Percentiles rank a stretch among this genome's conserved stretches.
These are phyloP conservation scores for Leptinotarsa haldemani DNA, from an alignment of 2,888 invertebrate species.

Conservation along the genomic window DNA sequence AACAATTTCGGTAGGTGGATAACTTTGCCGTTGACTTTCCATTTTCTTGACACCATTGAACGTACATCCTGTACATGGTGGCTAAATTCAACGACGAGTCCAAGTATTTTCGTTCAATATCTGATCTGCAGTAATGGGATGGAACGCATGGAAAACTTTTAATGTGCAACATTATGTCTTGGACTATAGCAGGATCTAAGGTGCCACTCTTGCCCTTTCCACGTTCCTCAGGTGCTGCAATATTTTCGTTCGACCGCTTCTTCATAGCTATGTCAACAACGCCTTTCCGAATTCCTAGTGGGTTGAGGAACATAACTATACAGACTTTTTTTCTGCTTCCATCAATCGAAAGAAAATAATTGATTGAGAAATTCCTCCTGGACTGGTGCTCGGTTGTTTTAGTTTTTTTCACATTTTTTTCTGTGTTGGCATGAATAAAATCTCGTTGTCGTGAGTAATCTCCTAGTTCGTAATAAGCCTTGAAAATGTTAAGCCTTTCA, in stretches of 20 bases:
- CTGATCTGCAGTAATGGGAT: conserved; percentile 33
- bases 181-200: conserved; percentile 7
- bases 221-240: conserved; percentile 23
- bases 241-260: conserved; percentile 36
- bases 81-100: conserved; percentile 21
- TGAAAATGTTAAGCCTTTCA: not conserved
- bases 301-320: conserved; percentile 41
- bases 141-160: conserved; percentile 34
- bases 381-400: not conserved
- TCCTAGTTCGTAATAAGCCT: not conserved
- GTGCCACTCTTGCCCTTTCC: conserved; percentile 25
- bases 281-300: conserved; percentile 35
- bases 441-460: not conserved
- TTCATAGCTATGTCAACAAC: conserved; percentile 16
- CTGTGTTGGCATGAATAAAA: not conserved
- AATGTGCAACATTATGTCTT: conserved; percentile 31
- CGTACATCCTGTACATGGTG: conserved; percentile 25
- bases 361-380: conserved; percentile 1
- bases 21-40: conserved; percentile 5
- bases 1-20: conserved; percentile 24
- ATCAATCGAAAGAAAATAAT: conserved; percentile 4
- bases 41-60: conserved; percentile 19
- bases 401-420: not conserved
- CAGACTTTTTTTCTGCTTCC: conserved; percentile 26
- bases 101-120: conserved; percentile 31